phyloP scores from a whole-genome alignment of 2,113 vertebrate genomes.

The Mandrillus leucophaeus region DNA sequence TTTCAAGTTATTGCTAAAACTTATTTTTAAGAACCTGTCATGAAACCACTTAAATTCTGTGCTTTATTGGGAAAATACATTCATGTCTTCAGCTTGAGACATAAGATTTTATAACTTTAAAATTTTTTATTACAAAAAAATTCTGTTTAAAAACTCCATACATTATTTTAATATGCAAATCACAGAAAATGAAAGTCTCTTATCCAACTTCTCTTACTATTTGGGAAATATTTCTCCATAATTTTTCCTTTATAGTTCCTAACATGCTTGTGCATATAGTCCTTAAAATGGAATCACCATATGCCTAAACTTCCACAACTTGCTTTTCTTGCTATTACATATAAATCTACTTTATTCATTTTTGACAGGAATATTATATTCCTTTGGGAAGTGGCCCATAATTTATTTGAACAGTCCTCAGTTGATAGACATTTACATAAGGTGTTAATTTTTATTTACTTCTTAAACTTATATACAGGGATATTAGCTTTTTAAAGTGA shows the following conservation, averaged over 20 bases:
- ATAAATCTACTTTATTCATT: background rate
- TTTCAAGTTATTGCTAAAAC: constrained; percentile 42
- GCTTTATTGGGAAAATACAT: constrained; percentile 12
- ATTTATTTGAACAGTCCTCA: background rate
- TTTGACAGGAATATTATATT: constrained; percentile 3
- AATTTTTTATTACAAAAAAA: background rate
- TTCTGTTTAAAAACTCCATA: background rate
- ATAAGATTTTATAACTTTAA: background rate
- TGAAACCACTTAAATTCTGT: constrained; percentile 13
- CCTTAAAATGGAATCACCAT: background rate
- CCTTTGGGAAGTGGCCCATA: background rate
- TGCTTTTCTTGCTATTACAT: background rate
- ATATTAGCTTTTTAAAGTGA: background rate
- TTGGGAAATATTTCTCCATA: background rate
- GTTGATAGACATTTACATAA: background rate
- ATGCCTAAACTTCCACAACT: background rate
- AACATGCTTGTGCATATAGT: background rate
- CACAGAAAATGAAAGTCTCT: constrained; percentile 25
- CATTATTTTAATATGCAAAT: background rate
- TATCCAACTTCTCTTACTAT: background rate
- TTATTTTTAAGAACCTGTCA: background rate
- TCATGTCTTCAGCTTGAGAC: background rate
- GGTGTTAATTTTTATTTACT: background rate
- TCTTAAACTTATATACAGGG: constrained; percentile 10
- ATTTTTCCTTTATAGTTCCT: background rate